phyloP scores from a whole-genome alignment of 2,113 vertebrate species.

The Urocitellus parryii region DNA sequence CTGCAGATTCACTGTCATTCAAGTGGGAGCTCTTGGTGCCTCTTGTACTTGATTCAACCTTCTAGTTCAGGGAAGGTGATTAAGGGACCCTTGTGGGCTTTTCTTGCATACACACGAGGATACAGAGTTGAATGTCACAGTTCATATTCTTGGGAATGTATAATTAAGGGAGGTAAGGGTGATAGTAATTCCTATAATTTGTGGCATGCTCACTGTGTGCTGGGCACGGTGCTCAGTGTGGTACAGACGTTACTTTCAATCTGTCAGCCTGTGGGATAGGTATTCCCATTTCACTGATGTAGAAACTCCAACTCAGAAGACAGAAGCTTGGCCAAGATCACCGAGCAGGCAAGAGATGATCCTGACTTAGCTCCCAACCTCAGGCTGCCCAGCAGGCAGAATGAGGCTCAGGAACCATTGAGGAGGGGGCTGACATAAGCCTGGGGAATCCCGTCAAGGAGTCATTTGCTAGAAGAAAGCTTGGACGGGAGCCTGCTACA shows the following conservation, averaged over 20 bases:
- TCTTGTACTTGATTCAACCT: not conserved
- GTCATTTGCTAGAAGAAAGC: not conserved
- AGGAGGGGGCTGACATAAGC: too few relatives aligned
- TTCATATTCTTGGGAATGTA: not conserved
- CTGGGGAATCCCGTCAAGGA: not conserved
- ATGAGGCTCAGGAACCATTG: not conserved
- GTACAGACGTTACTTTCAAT: not conserved
- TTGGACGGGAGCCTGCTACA: not conserved
- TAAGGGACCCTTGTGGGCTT: not conserved
- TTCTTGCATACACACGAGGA: not conserved
- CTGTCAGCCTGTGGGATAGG: too few relatives aligned
- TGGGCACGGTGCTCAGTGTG: fast-evolving
- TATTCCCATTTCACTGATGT: not conserved
- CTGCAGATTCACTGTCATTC: fast-evolving
- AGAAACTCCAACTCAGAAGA: not conserved
- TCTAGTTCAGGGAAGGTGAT: fast-evolving
- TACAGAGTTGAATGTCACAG: not conserved
- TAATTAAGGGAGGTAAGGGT: fast-evolving
- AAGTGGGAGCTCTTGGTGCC: not conserved
- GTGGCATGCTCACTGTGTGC: not conserved
- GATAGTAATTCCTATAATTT: not conserved
- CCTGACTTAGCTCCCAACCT: not conserved
- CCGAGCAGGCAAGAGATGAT: not conserved
- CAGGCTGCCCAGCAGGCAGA: fast-evolving
- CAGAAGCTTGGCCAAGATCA: not conserved